A percentile compares a stretch with the other conserved stretches of the same genome.
Evolutionary conservation across 1,140 invertebrate genomes (phyloP).

Genomic region (Panagrolaimus sp.): DNA sequence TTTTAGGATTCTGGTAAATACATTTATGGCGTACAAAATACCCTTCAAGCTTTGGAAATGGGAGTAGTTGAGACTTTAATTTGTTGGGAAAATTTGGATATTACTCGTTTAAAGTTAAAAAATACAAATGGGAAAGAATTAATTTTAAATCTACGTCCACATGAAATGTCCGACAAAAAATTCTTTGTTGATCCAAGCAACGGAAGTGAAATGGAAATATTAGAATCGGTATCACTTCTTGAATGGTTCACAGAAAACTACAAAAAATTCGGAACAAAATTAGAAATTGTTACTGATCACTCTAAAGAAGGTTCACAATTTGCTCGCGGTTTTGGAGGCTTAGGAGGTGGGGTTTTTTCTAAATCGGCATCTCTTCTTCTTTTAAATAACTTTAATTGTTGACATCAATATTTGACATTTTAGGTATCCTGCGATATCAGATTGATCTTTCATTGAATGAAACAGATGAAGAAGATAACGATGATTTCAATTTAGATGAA

Average conservation of each 20-base stretch:
- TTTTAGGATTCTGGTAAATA: constrained; percentile 98
- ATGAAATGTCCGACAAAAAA: constrained; percentile 37
- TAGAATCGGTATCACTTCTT: constrained; percentile 86
- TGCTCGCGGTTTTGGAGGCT: constrained; percentile 96
- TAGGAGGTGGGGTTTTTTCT: constrained; percentile 74
- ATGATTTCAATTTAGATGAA: constrained; percentile 56
- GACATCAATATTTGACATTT: constrained; percentile 7
- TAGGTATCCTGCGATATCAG: constrained; percentile 93
- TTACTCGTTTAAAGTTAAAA: constrained; percentile 71
- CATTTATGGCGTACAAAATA: constrained; percentile 98
- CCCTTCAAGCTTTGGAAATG: constrained; percentile 86
- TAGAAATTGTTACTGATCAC: constrained; percentile 99
- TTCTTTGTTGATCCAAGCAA: constrained; percentile 66
- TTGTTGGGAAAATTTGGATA: constrained; percentile 99
- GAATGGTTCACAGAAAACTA: constrained; percentile 99
- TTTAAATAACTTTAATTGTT: background rate
- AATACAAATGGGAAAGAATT: constrained; percentile 72
- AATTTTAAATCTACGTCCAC: constrained; percentile 29
- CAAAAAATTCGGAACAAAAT: constrained; percentile 93
- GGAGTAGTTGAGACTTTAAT: constrained; percentile 96
- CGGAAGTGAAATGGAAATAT: constrained; percentile 91
- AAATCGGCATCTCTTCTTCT: background rate
- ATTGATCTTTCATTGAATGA: constrained; percentile 95
- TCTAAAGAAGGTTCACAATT: constrained; percentile 99
- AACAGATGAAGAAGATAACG: constrained; percentile 49